Evolutionary conservation across 2,888 invertebrate genomes (phyloP), one percentile per base, ranked within the genome.

Genomic region (Nasonovia ribisnigri): DNA sequence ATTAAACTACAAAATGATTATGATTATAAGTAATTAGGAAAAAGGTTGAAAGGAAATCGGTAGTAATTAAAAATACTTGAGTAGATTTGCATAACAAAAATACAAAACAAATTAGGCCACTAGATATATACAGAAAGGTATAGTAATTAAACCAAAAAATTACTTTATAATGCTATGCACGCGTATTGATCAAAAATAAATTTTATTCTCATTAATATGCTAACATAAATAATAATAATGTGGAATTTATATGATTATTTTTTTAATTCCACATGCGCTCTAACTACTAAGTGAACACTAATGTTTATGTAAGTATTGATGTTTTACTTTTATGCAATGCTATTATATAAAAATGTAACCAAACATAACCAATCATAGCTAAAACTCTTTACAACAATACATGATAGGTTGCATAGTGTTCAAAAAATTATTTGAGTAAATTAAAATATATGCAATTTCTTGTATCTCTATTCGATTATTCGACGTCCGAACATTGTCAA

Each of bases 1-100:
- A 91, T 84, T 51, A 16, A 91, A 91, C 51, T 91, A 36, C n/a
- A 90, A 60, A 90, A 90, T 90, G 77, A 90, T 77, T 90, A 90
- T 51, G 51, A 77, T 77, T 67, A 36, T 67, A 67, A 29, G 84
- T 84, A 84, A 91, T 91, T 91, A 91, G 84, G 42, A 51, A 91
- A 91, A 91, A 36, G 91, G 91, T 84, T 46, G 26, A 77, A 54
- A 84, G 26, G 42, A 29, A 54, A 91, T 51, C 42, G 29, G 42
- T 20, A 42, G 42, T 91, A 29, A 90, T 90, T 90, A 51, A 77
- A 90, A 90, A 48, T 91, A 67, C 42, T 91, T 20, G 42, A 91
- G 51, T 84, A 36, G 36, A 91, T 84, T 91, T 91, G 51, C 51
- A 51, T 84, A 36, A 42, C 42, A 42, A n/a, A 51, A 51, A 84